Conservation (phyloP, 2,113 vertebrate species). For the Globicephala melas region DNA sequence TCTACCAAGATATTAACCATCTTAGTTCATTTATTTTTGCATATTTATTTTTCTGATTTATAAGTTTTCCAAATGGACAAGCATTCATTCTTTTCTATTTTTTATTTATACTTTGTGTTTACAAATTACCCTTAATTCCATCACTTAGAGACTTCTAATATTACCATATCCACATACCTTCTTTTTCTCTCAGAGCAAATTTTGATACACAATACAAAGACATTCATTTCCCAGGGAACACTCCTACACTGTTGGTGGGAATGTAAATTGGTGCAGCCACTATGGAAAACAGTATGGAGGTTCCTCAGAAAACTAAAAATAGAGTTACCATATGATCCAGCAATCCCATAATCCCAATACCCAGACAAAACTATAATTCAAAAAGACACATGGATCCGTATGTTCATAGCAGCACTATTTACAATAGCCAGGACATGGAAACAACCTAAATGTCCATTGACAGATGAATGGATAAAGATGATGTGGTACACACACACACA, state of each 20-base stretch:
- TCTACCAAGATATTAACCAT: not conserved
- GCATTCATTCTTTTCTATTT: not conserved
- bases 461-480: not conserved
- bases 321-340: not conserved
- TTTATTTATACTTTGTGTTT: not conserved
- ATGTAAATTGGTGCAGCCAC: not conserved
- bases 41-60: slow-evolving; percentile 19
- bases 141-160: not conserved
- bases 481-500: too few species aligned
- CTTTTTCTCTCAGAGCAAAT: not conserved
- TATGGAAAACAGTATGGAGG: not conserved
- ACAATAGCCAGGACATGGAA: not conserved
- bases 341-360: not conserved
- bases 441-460: not conserved
- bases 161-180: not conserved
- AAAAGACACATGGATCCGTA: not conserved
- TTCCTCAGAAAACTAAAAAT: not conserved
- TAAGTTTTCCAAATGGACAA: not conserved
- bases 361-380: not conserved
- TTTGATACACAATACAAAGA: not conserved
- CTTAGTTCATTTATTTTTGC: slow-evolving; percentile 8
- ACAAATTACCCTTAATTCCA: not conserved
- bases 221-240: not conserved
- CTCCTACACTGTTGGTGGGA: not conserved
- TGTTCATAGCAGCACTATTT: not conserved